These are phyloP conservation scores for Sinocyclocheilus rhinocerous DNA, from an alignment of 2,113 vertebrate genomes.

Conservation along the genomic window DNA sequence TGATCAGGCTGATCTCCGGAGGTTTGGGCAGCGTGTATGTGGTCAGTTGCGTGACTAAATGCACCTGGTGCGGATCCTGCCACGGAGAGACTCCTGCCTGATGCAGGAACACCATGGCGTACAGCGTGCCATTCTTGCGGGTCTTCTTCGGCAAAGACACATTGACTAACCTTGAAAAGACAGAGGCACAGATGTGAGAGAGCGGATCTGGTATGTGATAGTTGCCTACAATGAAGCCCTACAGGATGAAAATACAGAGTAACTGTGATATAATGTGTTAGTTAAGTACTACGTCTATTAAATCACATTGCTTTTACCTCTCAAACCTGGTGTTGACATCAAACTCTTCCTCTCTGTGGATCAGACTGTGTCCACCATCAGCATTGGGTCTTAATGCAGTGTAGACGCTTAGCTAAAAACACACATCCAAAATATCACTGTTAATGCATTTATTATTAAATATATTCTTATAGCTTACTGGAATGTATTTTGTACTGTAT, in stretches of 20 bases:
- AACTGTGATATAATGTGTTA: background rate
- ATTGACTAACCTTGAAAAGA: conserved; percentile 82
- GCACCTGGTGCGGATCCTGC: conserved; percentile 90
- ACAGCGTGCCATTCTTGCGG: conserved; percentile 91
- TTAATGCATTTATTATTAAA: background rate
- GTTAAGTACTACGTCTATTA: too few relatives aligned
- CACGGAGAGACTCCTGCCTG: conserved; percentile 87
- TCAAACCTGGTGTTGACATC: conserved; percentile 91
- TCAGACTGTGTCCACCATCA: conserved; percentile 86
- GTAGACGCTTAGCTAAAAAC: conserved; percentile 89
- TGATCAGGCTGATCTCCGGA: conserved; percentile 90
- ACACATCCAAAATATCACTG: background rate
- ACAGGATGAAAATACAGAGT: background rate
- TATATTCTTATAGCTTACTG: background rate
- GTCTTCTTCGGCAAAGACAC: conserved; percentile 96
- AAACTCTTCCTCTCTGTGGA: conserved; percentile 90
- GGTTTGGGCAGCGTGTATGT: conserved; percentile 94
- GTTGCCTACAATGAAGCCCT: background rate
- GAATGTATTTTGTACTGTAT: background rate
- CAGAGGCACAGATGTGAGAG: background rate
- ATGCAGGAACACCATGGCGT: conserved; percentile 91
- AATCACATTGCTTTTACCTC: conserved; percentile 73
- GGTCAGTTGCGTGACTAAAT: conserved; percentile 90
- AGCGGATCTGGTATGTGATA: background rate
- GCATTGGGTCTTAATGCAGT: conserved; percentile 79